phyloP scores from a whole-genome alignment of 2,888 invertebrate genomes.

The Cenopis cana region DNA sequence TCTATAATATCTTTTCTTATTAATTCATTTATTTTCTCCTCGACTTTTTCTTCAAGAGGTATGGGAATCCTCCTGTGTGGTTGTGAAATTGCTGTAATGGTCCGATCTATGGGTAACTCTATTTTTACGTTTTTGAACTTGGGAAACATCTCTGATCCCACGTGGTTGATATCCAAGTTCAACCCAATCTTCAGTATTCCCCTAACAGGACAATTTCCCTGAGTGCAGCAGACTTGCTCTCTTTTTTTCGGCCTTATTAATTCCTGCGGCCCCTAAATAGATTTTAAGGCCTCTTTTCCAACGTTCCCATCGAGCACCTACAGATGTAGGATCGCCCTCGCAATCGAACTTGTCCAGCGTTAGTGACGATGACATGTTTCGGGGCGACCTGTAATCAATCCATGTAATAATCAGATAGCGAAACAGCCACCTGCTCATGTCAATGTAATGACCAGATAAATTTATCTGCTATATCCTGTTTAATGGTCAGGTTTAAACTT shows the following conservation, averaged over 20 bases:
- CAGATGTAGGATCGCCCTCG: slow-evolving; percentile 38
- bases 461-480: not conserved
- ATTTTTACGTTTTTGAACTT: slow-evolving; percentile 5
- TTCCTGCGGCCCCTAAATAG: no score
- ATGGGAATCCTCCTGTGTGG: slow-evolving; percentile 12
- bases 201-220: not conserved
- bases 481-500: not conserved
- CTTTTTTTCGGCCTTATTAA: no score
- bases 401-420: slow-evolving; percentile 3
- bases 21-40: slow-evolving; percentile 16
- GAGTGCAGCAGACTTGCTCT: no score
- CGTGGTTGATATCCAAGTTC: not conserved
- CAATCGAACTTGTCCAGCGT: slow-evolving; percentile 36
- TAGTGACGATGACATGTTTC: not conserved
- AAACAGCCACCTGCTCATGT: not conserved
- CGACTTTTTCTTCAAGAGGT: slow-evolving; percentile 10
- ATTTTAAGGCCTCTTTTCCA: no score
- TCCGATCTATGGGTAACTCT: slow-evolving; percentile 1
- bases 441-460: slow-evolving; percentile 19
- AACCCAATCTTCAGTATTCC: slow-evolving; percentile 3
- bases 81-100: not conserved
- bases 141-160: not conserved
- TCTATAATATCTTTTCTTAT: slow-evolving; percentile 11
- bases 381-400: slow-evolving; percentile 10
- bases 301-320: slow-evolving; percentile 32